Evolutionary conservation across 2,888 invertebrate genomes (phyloP).

Genomic region (Xestia ashworthii): DNA sequence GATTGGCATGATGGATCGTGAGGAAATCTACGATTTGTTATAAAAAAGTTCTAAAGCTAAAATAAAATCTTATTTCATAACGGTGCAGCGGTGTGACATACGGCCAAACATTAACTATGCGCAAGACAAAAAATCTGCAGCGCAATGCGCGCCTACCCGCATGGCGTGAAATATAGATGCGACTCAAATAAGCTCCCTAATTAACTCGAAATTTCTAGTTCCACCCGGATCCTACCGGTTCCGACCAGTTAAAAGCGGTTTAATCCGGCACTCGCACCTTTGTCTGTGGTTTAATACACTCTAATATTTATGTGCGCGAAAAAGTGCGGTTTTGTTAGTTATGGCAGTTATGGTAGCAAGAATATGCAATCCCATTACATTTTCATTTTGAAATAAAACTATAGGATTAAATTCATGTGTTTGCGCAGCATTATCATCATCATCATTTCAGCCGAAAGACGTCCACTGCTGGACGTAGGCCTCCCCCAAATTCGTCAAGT

Average conservation of each 20-base stretch:
- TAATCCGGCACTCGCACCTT: slow-evolving; percentile 48
- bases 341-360: neutral
- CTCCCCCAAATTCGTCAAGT: no score
- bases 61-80: slow-evolving; percentile 11
- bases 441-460: no score
- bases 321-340: slow-evolving; percentile 42
- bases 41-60: no score
- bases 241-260: slow-evolving; percentile 40
- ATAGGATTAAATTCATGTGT: slow-evolving; percentile 10
- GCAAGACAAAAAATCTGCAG: slow-evolving; percentile 55
- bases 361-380: slow-evolving; percentile 6
- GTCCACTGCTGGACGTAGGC: no score
- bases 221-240: slow-evolving; percentile 40
- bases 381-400: slow-evolving; percentile 16
- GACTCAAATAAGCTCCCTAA: slow-evolving; percentile 58
- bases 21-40: no score
- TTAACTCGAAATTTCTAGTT: slow-evolving; percentile 61
- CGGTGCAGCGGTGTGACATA: slow-evolving; percentile 41
- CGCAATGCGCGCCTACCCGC: slow-evolving; percentile 46
- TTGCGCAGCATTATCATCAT: no score
- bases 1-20: no score
- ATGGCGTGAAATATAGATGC: slow-evolving; percentile 58
- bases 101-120: slow-evolving; percentile 36
- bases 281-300: slow-evolving; percentile 57
- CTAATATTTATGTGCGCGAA: slow-evolving; percentile 56